Conservation (phyloP, 2,113 vertebrate genomes). For the Varanus salvator region DNA sequence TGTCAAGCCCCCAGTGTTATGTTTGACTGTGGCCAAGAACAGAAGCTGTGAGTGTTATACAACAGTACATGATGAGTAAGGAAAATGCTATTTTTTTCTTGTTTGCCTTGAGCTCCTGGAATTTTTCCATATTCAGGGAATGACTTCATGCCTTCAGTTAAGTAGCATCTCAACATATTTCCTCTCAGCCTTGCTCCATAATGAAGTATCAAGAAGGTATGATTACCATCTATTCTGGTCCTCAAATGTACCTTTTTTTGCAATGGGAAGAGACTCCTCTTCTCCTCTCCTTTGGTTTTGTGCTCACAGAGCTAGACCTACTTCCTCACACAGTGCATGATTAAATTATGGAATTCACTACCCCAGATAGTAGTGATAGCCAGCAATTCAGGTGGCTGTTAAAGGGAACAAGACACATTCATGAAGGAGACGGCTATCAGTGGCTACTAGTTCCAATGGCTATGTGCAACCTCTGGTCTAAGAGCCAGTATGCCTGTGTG, state of each 20-base stretch:
- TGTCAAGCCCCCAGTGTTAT: neutral
- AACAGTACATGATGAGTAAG: neutral
- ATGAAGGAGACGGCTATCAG: too few species aligned
- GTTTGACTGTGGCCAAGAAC: neutral
- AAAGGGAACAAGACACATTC: too few species aligned
- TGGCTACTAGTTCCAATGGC: too few species aligned
- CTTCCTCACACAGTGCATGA: too few species aligned
- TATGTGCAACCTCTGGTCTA: too few species aligned
- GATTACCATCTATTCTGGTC: neutral
- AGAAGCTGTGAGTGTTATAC: neutral
- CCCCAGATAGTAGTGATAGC: too few species aligned
- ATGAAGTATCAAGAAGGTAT: neutral
- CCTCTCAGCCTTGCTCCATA: neutral
- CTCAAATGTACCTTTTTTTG: neutral
- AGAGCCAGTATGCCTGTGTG: too few species aligned
- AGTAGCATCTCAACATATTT: neutral
- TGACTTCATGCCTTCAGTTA: neutral
- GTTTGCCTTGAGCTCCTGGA: neutral
- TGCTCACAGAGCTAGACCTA: neutral
- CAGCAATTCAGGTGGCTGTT: too few species aligned
- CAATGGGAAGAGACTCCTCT: conserved; percentile 12
- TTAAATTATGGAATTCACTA: too few species aligned
- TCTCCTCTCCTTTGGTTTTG: conserved; percentile 26
- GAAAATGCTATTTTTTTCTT: conserved; percentile 1
- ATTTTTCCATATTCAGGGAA: conserved; percentile 5